A percentile compares a stretch with the other conserved stretches of the same genome.
phyloP scores from a whole-genome alignment of 2,888 invertebrate species.

The Loripinus fragilis region DNA sequence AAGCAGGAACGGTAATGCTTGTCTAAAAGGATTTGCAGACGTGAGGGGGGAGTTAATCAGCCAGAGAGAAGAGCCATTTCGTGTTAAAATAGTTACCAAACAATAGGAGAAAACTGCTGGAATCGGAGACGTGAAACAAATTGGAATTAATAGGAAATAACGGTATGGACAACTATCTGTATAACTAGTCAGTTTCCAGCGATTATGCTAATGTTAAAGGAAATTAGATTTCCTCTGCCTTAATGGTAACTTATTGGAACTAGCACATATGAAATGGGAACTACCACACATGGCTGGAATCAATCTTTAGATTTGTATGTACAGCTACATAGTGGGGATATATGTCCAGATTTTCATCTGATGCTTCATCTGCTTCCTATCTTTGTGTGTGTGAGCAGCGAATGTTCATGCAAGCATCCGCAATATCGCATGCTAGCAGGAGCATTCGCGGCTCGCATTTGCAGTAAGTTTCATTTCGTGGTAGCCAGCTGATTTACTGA shows the following conservation, averaged over 20 bases:
- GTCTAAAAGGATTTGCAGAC: slow-evolving; percentile 19
- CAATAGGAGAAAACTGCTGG: slow-evolving; percentile 17
- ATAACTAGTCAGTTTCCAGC: slow-evolving; percentile 15
- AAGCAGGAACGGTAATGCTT: slow-evolving; percentile 20
- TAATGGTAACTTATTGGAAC: slow-evolving; percentile 14
- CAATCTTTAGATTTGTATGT: too few species aligned
- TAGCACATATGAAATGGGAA: too few species aligned
- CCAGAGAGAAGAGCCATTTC: slow-evolving; percentile 22
- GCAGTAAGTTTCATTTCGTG: too few species aligned
- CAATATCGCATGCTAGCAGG: too few species aligned
- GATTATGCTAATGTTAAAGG: slow-evolving; percentile 21
- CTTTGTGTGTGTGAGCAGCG: too few species aligned
- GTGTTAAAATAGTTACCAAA: slow-evolving; percentile 27
- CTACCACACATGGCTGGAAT: too few species aligned
- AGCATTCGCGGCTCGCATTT: too few species aligned
- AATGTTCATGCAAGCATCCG: too few species aligned
- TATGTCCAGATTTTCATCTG: too few species aligned
- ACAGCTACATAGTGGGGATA: too few species aligned
- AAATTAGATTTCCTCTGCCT: slow-evolving; percentile 14
- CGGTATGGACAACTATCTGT: slow-evolving; percentile 13
- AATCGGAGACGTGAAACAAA: slow-evolving; percentile 13
- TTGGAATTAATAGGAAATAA: slow-evolving; percentile 24
- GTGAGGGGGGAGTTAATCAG: slow-evolving; percentile 23
- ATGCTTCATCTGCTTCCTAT: too few species aligned
- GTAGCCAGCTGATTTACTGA: background rate